Conservation (phyloP, 2,113 vertebrate genomes). For the Chaetura pelagica region DNA sequence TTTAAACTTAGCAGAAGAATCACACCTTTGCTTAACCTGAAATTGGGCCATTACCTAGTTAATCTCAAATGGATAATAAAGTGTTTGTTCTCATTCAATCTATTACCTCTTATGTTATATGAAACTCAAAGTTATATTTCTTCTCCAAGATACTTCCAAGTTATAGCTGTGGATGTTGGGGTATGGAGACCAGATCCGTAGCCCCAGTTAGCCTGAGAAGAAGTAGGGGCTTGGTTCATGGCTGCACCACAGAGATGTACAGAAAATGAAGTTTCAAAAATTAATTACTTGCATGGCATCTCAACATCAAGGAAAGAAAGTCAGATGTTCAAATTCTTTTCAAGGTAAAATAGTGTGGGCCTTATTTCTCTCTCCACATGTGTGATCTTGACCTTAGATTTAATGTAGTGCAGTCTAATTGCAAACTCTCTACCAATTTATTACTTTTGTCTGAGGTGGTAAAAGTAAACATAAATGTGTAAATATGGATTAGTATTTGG, state of each 20-base stretch:
- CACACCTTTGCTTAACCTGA: background rate
- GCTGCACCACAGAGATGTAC: background rate
- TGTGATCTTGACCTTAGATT: background rate
- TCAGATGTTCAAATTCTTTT: fast-evolving
- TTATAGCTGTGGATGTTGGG: background rate
- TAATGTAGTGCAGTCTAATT: background rate
- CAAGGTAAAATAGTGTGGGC: background rate
- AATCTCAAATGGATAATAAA: background rate
- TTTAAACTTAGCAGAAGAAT: background rate
- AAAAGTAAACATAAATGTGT: background rate
- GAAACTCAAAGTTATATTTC: background rate
- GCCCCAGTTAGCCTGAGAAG: background rate
- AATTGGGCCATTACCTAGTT: background rate
- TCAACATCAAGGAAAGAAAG: background rate
- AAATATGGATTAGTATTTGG: background rate
- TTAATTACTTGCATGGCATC: background rate
- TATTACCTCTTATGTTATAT: background rate
- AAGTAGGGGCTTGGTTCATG: fast-evolving
- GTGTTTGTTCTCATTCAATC: background rate
- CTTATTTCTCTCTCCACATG: background rate
- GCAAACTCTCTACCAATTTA: background rate
- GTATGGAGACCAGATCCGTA: background rate
- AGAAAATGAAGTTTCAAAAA: background rate
- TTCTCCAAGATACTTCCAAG: background rate
- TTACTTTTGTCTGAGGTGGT: background rate